phyloP scores from a whole-genome alignment of 2,888 invertebrate genomes.

The Theretra japonica region DNA sequence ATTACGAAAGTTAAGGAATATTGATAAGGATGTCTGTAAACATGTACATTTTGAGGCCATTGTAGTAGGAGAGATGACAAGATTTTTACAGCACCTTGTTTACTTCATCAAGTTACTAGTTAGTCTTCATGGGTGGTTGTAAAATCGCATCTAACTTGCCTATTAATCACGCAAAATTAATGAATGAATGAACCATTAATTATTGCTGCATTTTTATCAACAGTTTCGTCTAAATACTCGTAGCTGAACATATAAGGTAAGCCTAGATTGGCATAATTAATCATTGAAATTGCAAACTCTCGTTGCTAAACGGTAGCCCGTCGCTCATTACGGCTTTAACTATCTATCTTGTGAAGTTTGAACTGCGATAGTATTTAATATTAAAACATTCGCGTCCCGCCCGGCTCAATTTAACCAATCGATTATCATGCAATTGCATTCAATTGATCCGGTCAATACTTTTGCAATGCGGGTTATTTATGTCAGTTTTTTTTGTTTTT shows the following conservation, averaged over 20 bases:
- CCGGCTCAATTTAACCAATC: background rate
- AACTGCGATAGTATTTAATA: background rate
- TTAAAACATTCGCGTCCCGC: background rate
- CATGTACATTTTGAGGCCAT: no score
- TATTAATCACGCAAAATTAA: background rate
- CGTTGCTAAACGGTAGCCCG: conserved; percentile 8
- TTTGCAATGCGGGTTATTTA: background rate
- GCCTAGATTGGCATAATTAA: conserved; percentile 8
- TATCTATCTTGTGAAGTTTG: conserved; percentile 11
- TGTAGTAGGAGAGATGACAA: no score
- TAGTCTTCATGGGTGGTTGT: background rate
- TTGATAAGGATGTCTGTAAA: background rate
- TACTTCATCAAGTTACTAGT: no score
- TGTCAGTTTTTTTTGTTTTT: background rate
- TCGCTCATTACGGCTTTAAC: conserved; percentile 9
- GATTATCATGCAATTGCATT: conserved; percentile 20
- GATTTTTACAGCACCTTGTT: no score
- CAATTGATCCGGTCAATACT: conserved; percentile 2
- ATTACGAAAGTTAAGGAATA: background rate
- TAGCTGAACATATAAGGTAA: conserved; percentile 3
- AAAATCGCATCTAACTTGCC: background rate
- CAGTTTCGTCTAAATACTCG: background rate
- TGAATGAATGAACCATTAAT: background rate
- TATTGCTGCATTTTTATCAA: conserved; percentile 1
- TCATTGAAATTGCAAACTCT: conserved; percentile 9